A percentile compares a stretch with the other conserved stretches of the same genome.
Conservation (phyloP, 1,140 invertebrate species). For the Drosophila kanapiae region DNA sequence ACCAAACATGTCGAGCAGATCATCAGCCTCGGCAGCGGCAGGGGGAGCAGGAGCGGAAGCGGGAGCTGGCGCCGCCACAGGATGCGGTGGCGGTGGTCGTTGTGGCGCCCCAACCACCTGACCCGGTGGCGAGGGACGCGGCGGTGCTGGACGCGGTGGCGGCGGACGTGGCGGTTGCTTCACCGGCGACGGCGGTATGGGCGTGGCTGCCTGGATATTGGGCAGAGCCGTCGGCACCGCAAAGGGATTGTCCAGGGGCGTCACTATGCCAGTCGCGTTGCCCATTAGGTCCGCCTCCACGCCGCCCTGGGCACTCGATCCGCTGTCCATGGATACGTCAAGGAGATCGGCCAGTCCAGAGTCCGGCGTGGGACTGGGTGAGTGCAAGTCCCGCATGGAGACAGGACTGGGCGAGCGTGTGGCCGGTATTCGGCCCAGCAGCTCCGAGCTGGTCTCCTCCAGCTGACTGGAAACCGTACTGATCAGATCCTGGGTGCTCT, state of each 20-base stretch:
- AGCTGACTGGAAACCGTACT: conserved; percentile 94
- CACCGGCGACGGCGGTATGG: conserved; percentile 53
- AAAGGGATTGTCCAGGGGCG: conserved; percentile 74
- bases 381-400: conserved; percentile 91
- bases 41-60: conserved; percentile 8
- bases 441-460: conserved; percentile 94
- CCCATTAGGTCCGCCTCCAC: conserved; percentile 68
- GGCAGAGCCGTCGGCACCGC: conserved; percentile 73
- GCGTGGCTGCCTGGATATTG: conserved; percentile 67
- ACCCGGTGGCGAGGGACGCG: conserved; percentile 84
- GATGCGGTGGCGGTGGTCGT: conserved; percentile 56
- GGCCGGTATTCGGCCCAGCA: conserved; percentile 92
- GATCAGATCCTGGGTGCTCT: conserved; percentile 93
- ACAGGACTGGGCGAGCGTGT: conserved; percentile 93
- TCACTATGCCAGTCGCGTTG: neutral
- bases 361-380: conserved; percentile 93
- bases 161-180: conserved; percentile 76
- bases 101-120: conserved; percentile 59
- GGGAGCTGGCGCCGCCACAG: conserved; percentile 26
- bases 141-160: conserved; percentile 85
- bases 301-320: conserved; percentile 63
- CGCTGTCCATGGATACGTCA: conserved; percentile 86
- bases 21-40: conserved; percentile 62
- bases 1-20: conserved; percentile 86
- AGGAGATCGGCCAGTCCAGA: conserved; percentile 88